phyloP scores from a whole-genome alignment of 1,140 invertebrate genomes.

The Zaprionus inermis region DNA sequence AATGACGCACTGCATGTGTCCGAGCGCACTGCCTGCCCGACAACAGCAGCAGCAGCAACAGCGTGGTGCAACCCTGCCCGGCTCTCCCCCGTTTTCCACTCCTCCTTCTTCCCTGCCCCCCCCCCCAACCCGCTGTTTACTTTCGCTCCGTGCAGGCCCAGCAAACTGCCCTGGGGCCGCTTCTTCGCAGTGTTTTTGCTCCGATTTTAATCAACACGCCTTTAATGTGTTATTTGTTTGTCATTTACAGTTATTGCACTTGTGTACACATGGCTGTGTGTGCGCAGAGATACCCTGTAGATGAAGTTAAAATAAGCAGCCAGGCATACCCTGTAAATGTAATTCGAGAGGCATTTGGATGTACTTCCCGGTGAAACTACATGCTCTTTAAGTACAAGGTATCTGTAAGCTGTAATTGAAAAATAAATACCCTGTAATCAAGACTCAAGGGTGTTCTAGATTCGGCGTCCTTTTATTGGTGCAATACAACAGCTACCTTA shows the following conservation, averaged over 20 bases:
- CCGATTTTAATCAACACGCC: slow-evolving; percentile 71
- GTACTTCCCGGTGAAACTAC: no score
- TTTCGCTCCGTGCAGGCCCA: background rate
- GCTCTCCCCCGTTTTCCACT: background rate
- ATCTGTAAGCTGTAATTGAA: no score
- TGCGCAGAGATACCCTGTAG: slow-evolving; percentile 26
- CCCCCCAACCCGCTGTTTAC: background rate
- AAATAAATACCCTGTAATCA: no score
- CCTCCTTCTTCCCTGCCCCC: background rate
- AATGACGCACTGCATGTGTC: slow-evolving; percentile 65
- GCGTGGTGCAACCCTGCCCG: background rate
- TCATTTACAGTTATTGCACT: slow-evolving; percentile 63
- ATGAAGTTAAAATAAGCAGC: background rate
- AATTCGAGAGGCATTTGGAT: no score
- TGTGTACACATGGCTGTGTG: background rate
- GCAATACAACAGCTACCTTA: background rate
- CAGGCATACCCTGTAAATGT: background rate
- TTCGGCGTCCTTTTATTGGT: background rate
- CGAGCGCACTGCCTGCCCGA: slow-evolving; percentile 36
- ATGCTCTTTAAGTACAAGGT: no score
- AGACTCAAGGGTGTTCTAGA: no score
- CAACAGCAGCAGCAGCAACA: slow-evolving; percentile 1
- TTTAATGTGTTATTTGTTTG: slow-evolving; percentile 73
- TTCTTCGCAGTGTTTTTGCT: slow-evolving; percentile 51
- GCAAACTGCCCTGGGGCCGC: background rate